phyloP scores from a whole-genome alignment of 2,888 invertebrate species.

The Catocala sponsa region DNA sequence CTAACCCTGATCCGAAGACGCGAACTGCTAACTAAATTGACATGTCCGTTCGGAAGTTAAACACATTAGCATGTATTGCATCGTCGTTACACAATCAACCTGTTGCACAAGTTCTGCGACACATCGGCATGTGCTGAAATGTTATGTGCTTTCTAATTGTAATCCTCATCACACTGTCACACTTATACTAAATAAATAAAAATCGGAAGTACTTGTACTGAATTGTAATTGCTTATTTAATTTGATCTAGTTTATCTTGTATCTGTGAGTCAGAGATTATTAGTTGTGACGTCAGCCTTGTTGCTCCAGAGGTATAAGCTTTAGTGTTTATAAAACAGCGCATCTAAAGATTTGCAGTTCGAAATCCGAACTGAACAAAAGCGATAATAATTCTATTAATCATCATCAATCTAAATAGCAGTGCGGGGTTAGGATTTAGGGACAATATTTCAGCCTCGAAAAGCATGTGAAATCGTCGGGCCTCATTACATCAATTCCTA shows the following conservation, averaged over 20 bases:
- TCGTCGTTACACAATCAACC: constrained; percentile 71
- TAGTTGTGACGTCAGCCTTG: too few relatives aligned
- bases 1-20: constrained; percentile 9
- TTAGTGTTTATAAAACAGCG: too few relatives aligned
- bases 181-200: constrained; percentile 39
- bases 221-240: constrained; percentile 34
- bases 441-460: too few relatives aligned
- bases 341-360: too few relatives aligned
- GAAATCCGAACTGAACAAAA: too few relatives aligned
- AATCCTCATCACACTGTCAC: constrained; percentile 44
- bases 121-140: constrained; percentile 73
- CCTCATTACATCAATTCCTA: too few relatives aligned
- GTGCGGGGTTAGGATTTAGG: too few relatives aligned
- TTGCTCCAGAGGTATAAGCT: too few relatives aligned
- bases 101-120: constrained; percentile 72
- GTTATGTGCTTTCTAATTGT: constrained; percentile 75
- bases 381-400: too few relatives aligned
- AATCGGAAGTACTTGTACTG: constrained; percentile 32
- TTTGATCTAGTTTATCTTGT: constrained; percentile 24
- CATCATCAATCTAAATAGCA: too few relatives aligned
- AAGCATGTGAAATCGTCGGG: too few relatives aligned
- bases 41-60: constrained; percentile 82
- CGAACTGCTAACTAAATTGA: constrained; percentile 62
- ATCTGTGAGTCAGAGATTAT: neutral
- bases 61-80: constrained; percentile 75